Conservation (phyloP, 2,797 vertebrate genomes). For the Salarias fasciatus region DNA sequence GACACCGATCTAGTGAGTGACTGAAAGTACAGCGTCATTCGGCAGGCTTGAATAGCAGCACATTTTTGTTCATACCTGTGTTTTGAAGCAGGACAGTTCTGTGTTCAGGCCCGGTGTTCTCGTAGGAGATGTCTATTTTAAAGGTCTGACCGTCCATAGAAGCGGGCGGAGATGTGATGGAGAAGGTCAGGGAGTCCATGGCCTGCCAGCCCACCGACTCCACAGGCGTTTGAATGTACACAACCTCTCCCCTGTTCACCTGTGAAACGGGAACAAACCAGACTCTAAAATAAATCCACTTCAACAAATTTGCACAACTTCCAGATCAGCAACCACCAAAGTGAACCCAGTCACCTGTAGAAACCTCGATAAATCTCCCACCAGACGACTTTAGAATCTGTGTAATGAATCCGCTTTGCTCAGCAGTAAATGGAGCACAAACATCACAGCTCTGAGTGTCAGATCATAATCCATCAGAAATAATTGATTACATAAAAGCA, state of each 20-base stretch:
- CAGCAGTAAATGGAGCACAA: constrained; percentile 37
- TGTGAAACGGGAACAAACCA: constrained; percentile 63
- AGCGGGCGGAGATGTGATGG: constrained; percentile 84
- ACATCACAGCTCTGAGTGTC: constrained; percentile 12
- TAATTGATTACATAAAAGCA: constrained; percentile 55
- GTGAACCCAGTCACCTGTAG: constrained; percentile 18
- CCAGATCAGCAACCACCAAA: constrained; percentile 10
- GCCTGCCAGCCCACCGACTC: constrained; percentile 83
- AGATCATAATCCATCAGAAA: constrained; percentile 38
- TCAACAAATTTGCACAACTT: constrained; percentile 4
- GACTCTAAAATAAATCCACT: constrained; percentile 18
- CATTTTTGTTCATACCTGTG: constrained; percentile 80
- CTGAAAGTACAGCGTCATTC: neutral
- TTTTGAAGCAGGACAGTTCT: constrained; percentile 87
- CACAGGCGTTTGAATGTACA: constrained; percentile 82
- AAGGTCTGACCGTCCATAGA: constrained; percentile 85
- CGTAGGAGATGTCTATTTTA: constrained; percentile 88
- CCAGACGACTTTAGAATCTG: neutral
- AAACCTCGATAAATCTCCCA: neutral
- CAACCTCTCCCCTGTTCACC: constrained; percentile 85
- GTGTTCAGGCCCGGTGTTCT: constrained; percentile 79
- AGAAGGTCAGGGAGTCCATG: constrained; percentile 89
- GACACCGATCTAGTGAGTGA: neutral
- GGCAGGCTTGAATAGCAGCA: neutral
- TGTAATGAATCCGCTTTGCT: constrained; percentile 21